Percentiles rank a stretch among this genome's conserved stretches.
phyloP scores from a whole-genome alignment of 2,797 vertebrate genomes.

The Glyptemys insculpta region DNA sequence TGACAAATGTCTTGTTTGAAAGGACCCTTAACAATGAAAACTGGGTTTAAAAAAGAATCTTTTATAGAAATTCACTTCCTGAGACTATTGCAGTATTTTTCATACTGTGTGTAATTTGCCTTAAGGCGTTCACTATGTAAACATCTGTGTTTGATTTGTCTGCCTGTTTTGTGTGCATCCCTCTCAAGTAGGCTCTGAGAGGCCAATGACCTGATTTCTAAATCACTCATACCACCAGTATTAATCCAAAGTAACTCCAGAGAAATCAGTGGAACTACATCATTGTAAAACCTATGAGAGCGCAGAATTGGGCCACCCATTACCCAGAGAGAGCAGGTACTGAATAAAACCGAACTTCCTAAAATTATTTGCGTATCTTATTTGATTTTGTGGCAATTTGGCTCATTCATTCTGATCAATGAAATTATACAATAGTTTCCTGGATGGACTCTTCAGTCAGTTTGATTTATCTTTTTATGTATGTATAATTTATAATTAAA shows the following conservation, averaged over 20 bases:
- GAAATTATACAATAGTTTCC: neutral
- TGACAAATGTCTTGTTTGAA: neutral
- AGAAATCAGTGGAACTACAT: neutral
- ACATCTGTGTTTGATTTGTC: neutral
- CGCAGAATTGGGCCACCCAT: neutral
- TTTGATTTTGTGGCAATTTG: neutral
- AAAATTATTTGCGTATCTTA: neutral
- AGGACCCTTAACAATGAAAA: neutral
- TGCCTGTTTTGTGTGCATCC: neutral
- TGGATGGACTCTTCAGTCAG: neutral
- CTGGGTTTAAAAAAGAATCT: neutral
- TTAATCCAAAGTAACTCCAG: neutral
- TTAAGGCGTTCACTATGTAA: neutral
- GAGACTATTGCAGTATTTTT: neutral
- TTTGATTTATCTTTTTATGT: neutral
- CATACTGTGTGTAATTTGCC: slow-evolving; percentile 8
- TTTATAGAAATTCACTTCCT: slow-evolving; percentile 18
- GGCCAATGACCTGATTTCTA: slow-evolving; percentile 19
- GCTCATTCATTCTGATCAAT: neutral
- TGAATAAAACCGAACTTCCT: neutral
- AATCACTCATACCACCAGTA: neutral
- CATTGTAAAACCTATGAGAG: neutral
- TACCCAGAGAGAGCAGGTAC: neutral
- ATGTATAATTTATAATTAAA: neutral
- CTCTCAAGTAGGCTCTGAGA: fast-evolving